These are phyloP conservation scores for Melipona bicolor DNA, from an alignment of 2,888 invertebrate genomes.

Conservation along the genomic window DNA sequence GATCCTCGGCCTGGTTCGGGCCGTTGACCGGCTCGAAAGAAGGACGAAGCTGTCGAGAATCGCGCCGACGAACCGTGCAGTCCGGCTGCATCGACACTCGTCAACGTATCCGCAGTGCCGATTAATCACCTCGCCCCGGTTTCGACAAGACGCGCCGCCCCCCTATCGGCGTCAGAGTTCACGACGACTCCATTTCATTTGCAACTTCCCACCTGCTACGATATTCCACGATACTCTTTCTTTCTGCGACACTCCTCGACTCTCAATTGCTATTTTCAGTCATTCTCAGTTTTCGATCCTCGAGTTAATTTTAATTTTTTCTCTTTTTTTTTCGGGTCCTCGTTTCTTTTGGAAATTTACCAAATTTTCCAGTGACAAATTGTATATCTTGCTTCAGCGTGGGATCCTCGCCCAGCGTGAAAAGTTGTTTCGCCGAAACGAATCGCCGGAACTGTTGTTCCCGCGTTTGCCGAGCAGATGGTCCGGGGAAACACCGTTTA, in stretches of 20 bases:
- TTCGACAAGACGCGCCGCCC: conserved; percentile 55
- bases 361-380: neutral
- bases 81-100: conserved; percentile 63
- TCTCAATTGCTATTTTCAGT: neutral
- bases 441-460: neutral
- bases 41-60: conserved; percentile 43
- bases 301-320: neutral
- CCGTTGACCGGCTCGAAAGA: conserved; percentile 15
- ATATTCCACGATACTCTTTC: neutral
- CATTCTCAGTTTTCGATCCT: neutral
- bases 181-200: conserved; percentile 34
- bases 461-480: neutral
- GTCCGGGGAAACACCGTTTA: neutral
- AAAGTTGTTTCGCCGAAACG: neutral
- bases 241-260: neutral
- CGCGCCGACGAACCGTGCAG: conserved; percentile 48
- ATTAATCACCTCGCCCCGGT: conserved; percentile 65
- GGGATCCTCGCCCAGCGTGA: neutral
- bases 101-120: conserved; percentile 64
- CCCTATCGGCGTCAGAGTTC: conserved; percentile 38
- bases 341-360: no score
- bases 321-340: neutral
- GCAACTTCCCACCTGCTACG: neutral
- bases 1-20: neutral
- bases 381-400: neutral